Conservation (phyloP, 2,888 invertebrate genomes). For the Tanaodytes sp. region DNA sequence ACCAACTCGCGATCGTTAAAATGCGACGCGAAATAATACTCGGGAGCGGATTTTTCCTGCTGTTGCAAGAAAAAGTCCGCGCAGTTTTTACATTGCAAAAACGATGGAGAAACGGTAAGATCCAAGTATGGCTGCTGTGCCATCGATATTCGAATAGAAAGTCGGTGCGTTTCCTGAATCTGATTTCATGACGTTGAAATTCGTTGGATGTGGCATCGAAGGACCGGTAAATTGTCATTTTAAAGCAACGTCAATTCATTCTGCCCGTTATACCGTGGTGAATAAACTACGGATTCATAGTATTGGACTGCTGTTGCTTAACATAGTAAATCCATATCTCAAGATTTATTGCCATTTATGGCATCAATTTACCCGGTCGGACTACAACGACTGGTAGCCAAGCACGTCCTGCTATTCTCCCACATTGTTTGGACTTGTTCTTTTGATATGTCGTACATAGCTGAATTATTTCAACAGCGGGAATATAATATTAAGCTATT, state of each 20-base stretch:
- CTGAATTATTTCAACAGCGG: constrained; percentile 35
- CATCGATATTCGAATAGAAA: constrained; percentile 48
- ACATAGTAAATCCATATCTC: constrained; percentile 50
- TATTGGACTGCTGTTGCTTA: constrained; percentile 35
- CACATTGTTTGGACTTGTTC: constrained; percentile 41
- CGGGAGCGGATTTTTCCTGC: constrained; percentile 37
- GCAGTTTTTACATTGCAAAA: constrained; percentile 8
- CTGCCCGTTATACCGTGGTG: constrained; percentile 20
- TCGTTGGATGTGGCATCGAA: constrained; percentile 18
- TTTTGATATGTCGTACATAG: constrained; percentile 41
- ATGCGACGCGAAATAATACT: constrained; percentile 36
- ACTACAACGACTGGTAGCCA: constrained; percentile 23
- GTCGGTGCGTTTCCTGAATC: constrained; percentile 37
- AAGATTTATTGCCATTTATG: constrained; percentile 54
- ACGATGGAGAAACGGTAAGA: constrained; percentile 42
- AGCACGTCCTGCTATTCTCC: constrained; percentile 43
- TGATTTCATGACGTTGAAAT: constrained; percentile 14
- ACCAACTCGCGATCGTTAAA: constrained; percentile 39
- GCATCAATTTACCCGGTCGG: constrained; percentile 48
- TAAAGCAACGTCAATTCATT: constrained; percentile 17
- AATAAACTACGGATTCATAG: too few species aligned
- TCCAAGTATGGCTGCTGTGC: constrained; percentile 37
- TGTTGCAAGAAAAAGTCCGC: constrained; percentile 37
- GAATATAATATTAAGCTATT: constrained; percentile 37
- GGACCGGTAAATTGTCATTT: constrained; percentile 47